These are phyloP conservation scores for Emydocephalus ijimae DNA, from an alignment of 2,113 vertebrate species.

Conservation along the genomic window DNA sequence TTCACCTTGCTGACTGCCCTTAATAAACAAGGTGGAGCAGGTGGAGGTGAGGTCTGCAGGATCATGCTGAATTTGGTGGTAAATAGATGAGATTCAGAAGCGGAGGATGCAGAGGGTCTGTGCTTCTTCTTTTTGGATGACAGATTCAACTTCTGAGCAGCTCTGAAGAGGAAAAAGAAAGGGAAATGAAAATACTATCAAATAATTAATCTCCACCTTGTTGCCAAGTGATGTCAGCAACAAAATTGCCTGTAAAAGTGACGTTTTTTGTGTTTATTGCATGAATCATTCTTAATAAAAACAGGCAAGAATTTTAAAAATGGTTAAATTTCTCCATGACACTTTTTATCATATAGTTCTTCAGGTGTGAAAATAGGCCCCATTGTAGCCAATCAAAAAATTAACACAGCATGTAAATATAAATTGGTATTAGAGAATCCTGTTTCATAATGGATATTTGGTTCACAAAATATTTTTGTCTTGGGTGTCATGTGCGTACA, in stretches of 20 bases:
- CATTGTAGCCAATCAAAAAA: neutral
- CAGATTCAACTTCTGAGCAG: constrained; percentile 95
- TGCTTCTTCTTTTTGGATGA: constrained; percentile 96
- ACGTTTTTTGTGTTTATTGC: neutral
- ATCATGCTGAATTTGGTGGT: constrained; percentile 91
- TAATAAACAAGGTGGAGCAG: constrained; percentile 92
- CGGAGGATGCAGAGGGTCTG: constrained; percentile 73
- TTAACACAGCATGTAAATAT: neutral
- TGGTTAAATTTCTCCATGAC: neutral
- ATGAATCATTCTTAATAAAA: neutral
- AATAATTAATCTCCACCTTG: neutral
- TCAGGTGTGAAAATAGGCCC: neutral
- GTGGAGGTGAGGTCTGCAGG: constrained; percentile 84
- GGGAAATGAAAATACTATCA: neutral
- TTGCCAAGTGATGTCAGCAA: neutral
- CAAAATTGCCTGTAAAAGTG: neutral
- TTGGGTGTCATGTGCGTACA: constrained; percentile 15
- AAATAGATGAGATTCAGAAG: constrained; percentile 84
- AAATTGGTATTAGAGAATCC: constrained; percentile 28
- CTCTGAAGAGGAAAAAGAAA: constrained; percentile 72
- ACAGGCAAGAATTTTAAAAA: neutral
- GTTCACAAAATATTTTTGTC: constrained; percentile 32
- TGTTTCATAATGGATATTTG: neutral
- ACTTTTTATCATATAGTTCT: neutral
- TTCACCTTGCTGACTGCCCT: constrained; percentile 94